Percentiles rank a stretch among this genome's conserved stretches.
phyloP scores from a whole-genome alignment of 2,113 vertebrate species.

The Phasianus colchicus region DNA sequence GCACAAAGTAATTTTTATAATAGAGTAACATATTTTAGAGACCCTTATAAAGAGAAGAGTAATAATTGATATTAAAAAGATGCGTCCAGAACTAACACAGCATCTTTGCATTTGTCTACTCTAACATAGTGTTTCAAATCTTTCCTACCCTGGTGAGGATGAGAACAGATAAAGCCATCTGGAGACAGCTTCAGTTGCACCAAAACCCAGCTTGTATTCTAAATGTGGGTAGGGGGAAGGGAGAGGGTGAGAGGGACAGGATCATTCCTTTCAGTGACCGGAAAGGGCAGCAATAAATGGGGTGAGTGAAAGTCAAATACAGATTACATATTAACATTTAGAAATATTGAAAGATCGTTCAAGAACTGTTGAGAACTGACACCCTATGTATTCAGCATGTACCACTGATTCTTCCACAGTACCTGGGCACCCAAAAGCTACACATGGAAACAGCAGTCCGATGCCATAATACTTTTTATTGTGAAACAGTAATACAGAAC shows the following conservation, averaged over 20 bases:
- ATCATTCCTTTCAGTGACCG: slow-evolving; percentile 71
- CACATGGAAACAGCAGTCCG: slow-evolving; percentile 74
- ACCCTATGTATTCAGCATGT: slow-evolving; percentile 61
- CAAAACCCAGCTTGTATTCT: slow-evolving; percentile 78
- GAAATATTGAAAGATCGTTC: slow-evolving; percentile 64
- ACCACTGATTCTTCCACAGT: slow-evolving; percentile 67
- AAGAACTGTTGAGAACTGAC: slow-evolving; percentile 61
- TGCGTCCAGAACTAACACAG: slow-evolving; percentile 80
- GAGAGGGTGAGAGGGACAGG: neutral
- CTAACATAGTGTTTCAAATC: slow-evolving; percentile 80
- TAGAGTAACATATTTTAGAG: slow-evolving; percentile 84
- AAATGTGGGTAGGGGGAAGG: slow-evolving; percentile 34
- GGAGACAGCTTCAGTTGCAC: slow-evolving; percentile 76
- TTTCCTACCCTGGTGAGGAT: slow-evolving; percentile 72
- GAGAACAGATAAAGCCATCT: slow-evolving; percentile 60
- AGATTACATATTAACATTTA: slow-evolving; percentile 69
- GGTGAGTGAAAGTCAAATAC: slow-evolving; percentile 73
- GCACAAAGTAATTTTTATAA: slow-evolving; percentile 88
- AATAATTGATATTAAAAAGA: slow-evolving; percentile 81
- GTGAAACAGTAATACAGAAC: slow-evolving; percentile 73
- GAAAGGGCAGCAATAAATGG: slow-evolving; percentile 59
- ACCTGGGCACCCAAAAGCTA: slow-evolving; percentile 71
- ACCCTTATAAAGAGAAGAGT: slow-evolving; percentile 82
- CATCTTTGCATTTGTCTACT: slow-evolving; percentile 80
- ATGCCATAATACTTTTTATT: slow-evolving; percentile 67